Conservation (phyloP, 2,797 vertebrate species). For the Luscinia luscinia region DNA sequence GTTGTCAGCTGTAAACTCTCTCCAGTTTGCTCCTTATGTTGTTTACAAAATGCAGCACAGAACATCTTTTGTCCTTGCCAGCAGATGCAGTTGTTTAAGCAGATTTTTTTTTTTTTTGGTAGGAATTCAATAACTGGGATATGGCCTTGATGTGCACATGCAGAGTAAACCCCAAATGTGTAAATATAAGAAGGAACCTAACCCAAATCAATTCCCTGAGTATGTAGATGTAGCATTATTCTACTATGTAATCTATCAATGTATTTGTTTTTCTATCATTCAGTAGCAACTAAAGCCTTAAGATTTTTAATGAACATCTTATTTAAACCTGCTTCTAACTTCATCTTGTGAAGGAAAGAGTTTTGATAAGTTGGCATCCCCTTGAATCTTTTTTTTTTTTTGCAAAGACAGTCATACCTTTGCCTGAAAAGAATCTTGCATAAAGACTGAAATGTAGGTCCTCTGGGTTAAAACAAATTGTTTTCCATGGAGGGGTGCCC, state of each 20-base stretch:
- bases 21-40: neutral
- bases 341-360: neutral
- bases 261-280: neutral
- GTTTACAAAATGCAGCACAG: slow-evolving; percentile 57
- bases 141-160: slow-evolving; percentile 14
- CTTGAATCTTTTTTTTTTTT: neutral
- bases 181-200: neutral
- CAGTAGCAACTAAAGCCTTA: neutral
- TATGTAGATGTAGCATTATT: neutral
- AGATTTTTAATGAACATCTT: neutral
- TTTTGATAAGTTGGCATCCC: neutral
- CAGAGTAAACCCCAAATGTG: neutral
- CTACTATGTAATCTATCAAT: neutral
- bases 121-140: slow-evolving; percentile 26
- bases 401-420: neutral
- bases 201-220: neutral
- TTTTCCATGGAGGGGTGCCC: neutral
- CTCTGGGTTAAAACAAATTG: neutral
- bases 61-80: slow-evolving; percentile 61
- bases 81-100: slow-evolving; percentile 64
- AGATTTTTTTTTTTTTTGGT: neutral
- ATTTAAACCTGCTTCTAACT: neutral
- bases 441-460: neutral
- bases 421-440: neutral
- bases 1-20: slow-evolving; percentile 6